Conservation (phyloP, 2,113 vertebrate species). For the Corvus cornix region DNA sequence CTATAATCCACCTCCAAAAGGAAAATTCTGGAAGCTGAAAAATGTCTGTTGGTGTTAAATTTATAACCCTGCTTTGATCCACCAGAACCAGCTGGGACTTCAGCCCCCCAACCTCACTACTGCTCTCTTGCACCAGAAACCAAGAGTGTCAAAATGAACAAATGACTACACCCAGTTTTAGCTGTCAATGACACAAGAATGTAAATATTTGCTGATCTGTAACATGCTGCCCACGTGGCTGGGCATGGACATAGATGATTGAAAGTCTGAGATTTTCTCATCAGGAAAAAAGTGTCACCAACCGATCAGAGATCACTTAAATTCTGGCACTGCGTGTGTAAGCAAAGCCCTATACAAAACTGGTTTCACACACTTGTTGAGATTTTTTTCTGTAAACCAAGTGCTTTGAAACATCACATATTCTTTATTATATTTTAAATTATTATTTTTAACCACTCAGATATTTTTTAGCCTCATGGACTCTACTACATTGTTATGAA, state of each 20-base stretch:
- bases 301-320: background rate
- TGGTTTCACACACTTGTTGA: background rate
- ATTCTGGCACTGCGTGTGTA: background rate
- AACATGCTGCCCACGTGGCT: background rate
- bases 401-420: background rate
- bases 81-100: background rate
- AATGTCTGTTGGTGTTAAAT: background rate
- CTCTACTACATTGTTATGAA: background rate
- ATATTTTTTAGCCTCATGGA: background rate
- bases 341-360: background rate
- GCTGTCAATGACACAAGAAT: background rate
- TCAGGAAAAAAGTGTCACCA: background rate
- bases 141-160: background rate
- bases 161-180: background rate
- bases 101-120: background rate
- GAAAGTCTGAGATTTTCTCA: background rate
- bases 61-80: background rate
- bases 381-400: background rate
- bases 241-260: background rate
- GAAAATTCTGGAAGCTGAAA: background rate
- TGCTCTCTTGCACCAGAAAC: background rate
- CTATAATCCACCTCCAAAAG: background rate
- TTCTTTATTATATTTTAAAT: background rate
- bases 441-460: background rate
- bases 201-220: background rate